Base-by-base conservation (phyloP, 2,113 vertebrate species). In the Rhinoptilus africanus region DNA sequence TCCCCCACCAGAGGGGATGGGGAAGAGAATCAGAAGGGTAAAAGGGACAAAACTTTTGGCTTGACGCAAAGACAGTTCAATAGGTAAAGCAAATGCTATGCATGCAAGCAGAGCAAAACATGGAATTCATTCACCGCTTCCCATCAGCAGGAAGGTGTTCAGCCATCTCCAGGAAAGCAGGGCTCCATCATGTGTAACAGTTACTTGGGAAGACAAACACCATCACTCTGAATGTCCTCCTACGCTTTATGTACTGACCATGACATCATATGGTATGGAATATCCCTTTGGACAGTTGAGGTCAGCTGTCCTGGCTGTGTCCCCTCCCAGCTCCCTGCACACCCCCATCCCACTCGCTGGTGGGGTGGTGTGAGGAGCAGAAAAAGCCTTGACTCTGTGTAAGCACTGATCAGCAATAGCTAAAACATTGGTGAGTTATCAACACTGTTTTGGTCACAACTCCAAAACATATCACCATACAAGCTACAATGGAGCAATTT, bases 171-270 rank as follows among this genome's bases (percentile, higher is more conserved):
- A 62, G 50, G 41, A 85, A 35, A 89, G 56, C 34, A 88, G n/a
- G 30, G 30, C 21, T 63, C 8, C 16, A 35, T 48, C 63, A 37
- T 1, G 0, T 0, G 0, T n/a, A 35, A 30, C 0, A 2, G 23
- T 35, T 28, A 53, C 63, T 80, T 68, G 24, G 50, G 41, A 85
- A 89, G 45, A 74, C 6, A 48, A 86, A 45, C 0, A 0, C 3
- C 28, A 12, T 50, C 5, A 10, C 7, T 51, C 15, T 2, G 0
- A 69, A 79, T 1, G 1, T 82, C 4, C 3, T 2, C 5, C 6
- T 1, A 72, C 69, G 7, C 21, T 93, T 50, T 35, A 4, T 7
- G 34, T 41, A 45, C 30, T 77, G 22, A 56, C 5, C 10, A 23
- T 20, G 45, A 41, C 2, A 5, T 15, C n/a, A 37, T 13, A 47